Evolutionary conservation across 2,113 vertebrate genomes (phyloP).

Genomic region (Prunella himalayana): DNA sequence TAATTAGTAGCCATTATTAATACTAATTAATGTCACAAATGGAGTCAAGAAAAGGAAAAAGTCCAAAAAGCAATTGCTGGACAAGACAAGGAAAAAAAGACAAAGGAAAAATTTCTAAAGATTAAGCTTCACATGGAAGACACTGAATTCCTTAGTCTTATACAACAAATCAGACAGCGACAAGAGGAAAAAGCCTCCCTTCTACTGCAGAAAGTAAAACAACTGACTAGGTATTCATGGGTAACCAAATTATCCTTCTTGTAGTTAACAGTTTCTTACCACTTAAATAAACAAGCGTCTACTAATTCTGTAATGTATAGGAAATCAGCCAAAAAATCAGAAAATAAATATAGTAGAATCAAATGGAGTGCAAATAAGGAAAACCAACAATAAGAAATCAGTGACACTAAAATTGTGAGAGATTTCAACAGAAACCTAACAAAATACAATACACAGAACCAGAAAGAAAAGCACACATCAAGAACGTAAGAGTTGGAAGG

Average conservation of each 20-base stretch:
- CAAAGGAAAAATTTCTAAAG: not conserved
- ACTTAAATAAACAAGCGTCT: not conserved
- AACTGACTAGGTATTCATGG: not conserved
- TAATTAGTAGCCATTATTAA: not conserved
- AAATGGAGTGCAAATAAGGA: not conserved
- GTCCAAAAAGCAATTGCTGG: not conserved
- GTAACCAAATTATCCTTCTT: not conserved
- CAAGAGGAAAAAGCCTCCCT: not conserved
- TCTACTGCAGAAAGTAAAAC: not conserved
- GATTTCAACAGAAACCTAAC: not conserved
- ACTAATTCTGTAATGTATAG: not conserved
- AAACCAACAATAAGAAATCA: not conserved
- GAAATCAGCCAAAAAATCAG: not conserved
- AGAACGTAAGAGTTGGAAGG: not conserved
- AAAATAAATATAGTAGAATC: not conserved
- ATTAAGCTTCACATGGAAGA: not conserved
- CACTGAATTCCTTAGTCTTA: not conserved
- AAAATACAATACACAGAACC: not conserved
- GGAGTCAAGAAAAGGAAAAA: not conserved
- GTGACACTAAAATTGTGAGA: not conserved
- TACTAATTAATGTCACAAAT: not conserved
- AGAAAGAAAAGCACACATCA: not conserved
- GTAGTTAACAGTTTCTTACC: not conserved
- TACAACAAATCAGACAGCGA: not conserved
- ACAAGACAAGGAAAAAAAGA: not conserved